Conservation (phyloP, 2,113 vertebrate species). For the Callorhinus ursinus region DNA sequence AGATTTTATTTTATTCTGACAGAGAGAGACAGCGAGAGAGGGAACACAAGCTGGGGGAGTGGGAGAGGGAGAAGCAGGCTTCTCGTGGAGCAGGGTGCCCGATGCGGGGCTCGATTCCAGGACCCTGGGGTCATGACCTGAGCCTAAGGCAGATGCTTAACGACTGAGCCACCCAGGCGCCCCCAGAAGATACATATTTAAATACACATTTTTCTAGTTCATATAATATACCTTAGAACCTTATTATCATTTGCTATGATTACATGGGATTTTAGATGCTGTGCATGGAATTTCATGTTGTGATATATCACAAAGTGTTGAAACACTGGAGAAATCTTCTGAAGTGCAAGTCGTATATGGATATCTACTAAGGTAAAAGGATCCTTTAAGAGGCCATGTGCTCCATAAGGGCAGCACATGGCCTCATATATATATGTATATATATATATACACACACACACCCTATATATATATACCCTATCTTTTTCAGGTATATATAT, state of each 20-base stretch:
- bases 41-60: too few relatives aligned
- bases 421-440: too few relatives aligned
- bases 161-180: too few relatives aligned
- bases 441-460: too few relatives aligned
- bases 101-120: too few relatives aligned
- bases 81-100: too few relatives aligned
- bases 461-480: not conserved
- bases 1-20: too few relatives aligned
- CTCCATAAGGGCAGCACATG: not conserved
- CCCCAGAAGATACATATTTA: not conserved
- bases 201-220: not conserved
- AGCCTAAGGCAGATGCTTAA: too few relatives aligned
- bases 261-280: not conserved
- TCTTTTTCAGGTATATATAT: not conserved
- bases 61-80: too few relatives aligned
- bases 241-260: not conserved
- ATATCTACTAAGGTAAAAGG: not conserved
- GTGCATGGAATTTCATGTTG: slow-evolving; percentile 21
- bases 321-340: slow-evolving; percentile 26
- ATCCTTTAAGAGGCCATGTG: not conserved
- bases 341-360: not conserved
- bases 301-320: not conserved
- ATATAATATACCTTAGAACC: not conserved
- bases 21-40: too few relatives aligned
- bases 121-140: too few relatives aligned